Base-by-base conservation (phyloP, 2,797 vertebrate genomes). In the Anomalospiza imberbis region DNA sequence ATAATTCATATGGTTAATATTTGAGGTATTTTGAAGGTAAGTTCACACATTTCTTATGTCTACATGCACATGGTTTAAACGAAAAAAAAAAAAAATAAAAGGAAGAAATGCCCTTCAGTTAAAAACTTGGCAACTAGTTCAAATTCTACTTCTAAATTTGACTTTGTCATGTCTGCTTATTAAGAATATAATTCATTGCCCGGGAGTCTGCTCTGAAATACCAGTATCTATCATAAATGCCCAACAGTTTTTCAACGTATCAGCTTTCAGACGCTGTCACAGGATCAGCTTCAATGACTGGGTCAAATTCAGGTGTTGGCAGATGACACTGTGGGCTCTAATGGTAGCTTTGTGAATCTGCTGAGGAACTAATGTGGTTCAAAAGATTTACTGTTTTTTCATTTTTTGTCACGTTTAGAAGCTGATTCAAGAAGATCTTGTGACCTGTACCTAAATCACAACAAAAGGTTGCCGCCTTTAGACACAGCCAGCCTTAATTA, bases 131-230 rank as follows among this genome's bases (percentile, higher is more conserved):
- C 66, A 73, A 91, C 78, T 84, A 53, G 75, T 97, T 97, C 81
- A 94, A 96, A 96, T 94, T 82, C 85, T 93, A 6, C 68, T 97
- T 97, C 97, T 97, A 98, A 97, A 97, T 97, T 96, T 98, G 97
- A 93, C 94, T 94, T 75, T 91, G 95, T 92, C 91, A 80, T 62
- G 78, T 83, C 85, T 77, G 89, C 94, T 93, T 96, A 96, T 97
- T 97, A 97, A 91, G 94, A 75, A 58, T 88, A 58, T 92, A 95
- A 97, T 96, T 95, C 65, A 96, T 96, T 3, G 16, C 65, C 72
- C 89, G 42, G 25, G 85, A 95, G 22, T 94, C 91, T 95, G 86
- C 67, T 74, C 92, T 97, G 94, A 97, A 94, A 94, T 83, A 53
- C 29, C 61, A 95, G 84, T 93, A 95, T 97, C 96, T 96, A 65